These are phyloP conservation scores for Lepus europaeus DNA, from an alignment of 2,113 vertebrate genomes.

Conservation along the genomic window DNA sequence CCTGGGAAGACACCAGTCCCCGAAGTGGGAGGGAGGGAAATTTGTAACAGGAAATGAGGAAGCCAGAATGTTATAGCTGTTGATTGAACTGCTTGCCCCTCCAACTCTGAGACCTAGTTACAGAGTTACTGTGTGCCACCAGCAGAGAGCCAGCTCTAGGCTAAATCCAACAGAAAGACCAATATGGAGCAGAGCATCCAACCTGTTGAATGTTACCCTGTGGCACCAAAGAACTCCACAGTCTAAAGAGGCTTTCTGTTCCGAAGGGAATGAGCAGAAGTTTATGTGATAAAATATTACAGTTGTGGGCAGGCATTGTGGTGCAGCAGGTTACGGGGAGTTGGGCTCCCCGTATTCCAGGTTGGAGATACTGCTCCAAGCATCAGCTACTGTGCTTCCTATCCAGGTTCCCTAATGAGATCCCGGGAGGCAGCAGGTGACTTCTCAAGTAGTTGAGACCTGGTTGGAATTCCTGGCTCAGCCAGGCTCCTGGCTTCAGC, in stretches of 20 bases:
- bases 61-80: not conserved
- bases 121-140: not conserved
- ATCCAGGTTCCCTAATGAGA: too few species aligned
- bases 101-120: not conserved
- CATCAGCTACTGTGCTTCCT: too few species aligned
- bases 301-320: too few species aligned
- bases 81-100: not conserved
- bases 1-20: not conserved
- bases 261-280: not conserved
- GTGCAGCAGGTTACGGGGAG: too few species aligned
- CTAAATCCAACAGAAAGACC: not conserved
- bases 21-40: not conserved
- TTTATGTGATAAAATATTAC: not conserved
- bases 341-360: too few species aligned
- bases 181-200: fast-evolving
- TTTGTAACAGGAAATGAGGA: constrained; percentile 57
- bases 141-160: not conserved
- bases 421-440: too few species aligned
- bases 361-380: too few species aligned
- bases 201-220: not conserved
- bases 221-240: not conserved
- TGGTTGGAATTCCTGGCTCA: too few species aligned
- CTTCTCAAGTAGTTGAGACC: too few species aligned
- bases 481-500: too few species aligned
- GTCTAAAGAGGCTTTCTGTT: not conserved